These are phyloP conservation scores for Cryptotermes secundus DNA, from an alignment of 1,140 invertebrate genomes.

Conservation along the genomic window DNA sequence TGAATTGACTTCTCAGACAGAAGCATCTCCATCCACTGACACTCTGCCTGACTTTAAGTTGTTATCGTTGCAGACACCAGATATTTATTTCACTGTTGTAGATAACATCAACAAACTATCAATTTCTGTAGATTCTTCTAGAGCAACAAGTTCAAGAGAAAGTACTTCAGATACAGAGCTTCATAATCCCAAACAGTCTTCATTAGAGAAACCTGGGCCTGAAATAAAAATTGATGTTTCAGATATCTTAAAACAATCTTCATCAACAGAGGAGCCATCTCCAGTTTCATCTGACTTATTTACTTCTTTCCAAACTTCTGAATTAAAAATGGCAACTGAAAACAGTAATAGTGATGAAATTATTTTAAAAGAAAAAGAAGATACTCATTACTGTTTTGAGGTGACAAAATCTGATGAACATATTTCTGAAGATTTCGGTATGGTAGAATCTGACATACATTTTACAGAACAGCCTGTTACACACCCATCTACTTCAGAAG, in stretches of 20 bases:
- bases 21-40: background rate
- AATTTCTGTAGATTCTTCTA: background rate
- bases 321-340: background rate
- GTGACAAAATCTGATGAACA: no score
- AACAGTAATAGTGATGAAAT: background rate
- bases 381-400: background rate
- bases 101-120: background rate
- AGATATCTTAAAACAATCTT: background rate
- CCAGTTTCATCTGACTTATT: background rate
- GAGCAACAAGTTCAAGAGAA: background rate
- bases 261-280: background rate
- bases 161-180: background rate
- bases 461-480: background rate
- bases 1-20: background rate
- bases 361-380: background rate
- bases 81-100: background rate
- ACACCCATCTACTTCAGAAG: background rate
- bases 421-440: background rate
- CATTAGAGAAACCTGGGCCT: background rate
- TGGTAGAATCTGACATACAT: background rate
- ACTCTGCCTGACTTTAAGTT: background rate
- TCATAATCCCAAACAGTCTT: background rate
- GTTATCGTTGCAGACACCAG: background rate
- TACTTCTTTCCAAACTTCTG: background rate
- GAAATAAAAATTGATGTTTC: background rate